Conservation (phyloP, 2,888 invertebrate genomes). For the Meganola albula region DNA sequence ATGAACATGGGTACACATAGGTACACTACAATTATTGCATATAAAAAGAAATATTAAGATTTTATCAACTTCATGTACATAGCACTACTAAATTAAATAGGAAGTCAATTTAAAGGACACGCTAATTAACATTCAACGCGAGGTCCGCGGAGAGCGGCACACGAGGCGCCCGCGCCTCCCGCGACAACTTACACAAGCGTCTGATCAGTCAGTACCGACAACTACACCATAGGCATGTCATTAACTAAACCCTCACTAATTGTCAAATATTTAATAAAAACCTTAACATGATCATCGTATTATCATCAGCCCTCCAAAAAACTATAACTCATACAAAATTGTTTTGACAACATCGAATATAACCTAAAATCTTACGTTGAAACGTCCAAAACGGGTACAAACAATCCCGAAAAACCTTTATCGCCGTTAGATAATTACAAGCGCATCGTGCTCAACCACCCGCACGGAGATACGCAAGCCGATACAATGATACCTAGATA, state of each 20-base stretch:
- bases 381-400: slow-evolving; percentile 48
- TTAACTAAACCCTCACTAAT: too few species aligned
- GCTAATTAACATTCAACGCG: slow-evolving; percentile 69
- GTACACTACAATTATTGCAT: too few species aligned
- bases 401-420: slow-evolving; percentile 42
- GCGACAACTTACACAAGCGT: slow-evolving; percentile 23
- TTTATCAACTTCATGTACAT: slow-evolving; percentile 3
- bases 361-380: slow-evolving; percentile 74
- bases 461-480: slow-evolving; percentile 71
- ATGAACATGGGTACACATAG: too few species aligned
- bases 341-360: slow-evolving; percentile 73
- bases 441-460: slow-evolving; percentile 53
- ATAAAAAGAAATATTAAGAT: slow-evolving; percentile 3
- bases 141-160: slow-evolving; percentile 50
- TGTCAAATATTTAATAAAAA: too few species aligned
- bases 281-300: too few species aligned
- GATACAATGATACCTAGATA: slow-evolving; percentile 76
- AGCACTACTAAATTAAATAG: slow-evolving; percentile 40
- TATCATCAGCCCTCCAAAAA: too few species aligned
- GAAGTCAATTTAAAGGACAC: slow-evolving; percentile 65
- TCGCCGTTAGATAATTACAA: slow-evolving; percentile 40
- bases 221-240: slow-evolving; percentile 22
- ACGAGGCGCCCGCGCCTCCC: slow-evolving; percentile 46
- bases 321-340: slow-evolving; percentile 39
- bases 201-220: slow-evolving; percentile 29